Base-by-base conservation (phyloP, 2,113 vertebrate species). In the Brachirus orientalis region DNA sequence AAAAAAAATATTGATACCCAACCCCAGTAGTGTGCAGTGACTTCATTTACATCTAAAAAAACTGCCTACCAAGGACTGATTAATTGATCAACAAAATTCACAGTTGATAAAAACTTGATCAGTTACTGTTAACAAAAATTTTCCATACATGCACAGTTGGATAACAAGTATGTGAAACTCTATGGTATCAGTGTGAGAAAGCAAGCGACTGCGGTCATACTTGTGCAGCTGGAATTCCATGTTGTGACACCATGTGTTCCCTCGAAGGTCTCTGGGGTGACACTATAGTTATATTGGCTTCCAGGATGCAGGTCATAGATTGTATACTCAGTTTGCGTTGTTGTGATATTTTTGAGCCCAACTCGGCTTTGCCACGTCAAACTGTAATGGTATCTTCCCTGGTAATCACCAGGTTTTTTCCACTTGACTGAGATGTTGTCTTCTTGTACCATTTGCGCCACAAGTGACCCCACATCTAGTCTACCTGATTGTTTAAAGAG, bases 281-380 rank as follows among this genome's bases (percentile, higher is more conserved):
- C 90, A 2, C 0, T 52, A 1, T 94, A 65, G 0, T 14, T 55
- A 51, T 94, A 94, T 1, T 0, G 1, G 0, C 50, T 88, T 33
- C 95, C 95, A 33, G 94, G 82, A 11, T 0, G 55, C 48, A 96
- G 79, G 0, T 4, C 0, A 0, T 0, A 0, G 17, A 94, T 35
- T 0, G 0, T 13, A 40, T 19, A 20, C 0, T 0, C 1, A 0
- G 10, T 13, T 0, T 12, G 6, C 1, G 7, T 0, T 5, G 4
- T 8, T 22, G 0, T 50, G 28, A 0, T 0, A 18, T 18, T 14
- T 0, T 0, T 4, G 8, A 0, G 0, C 2, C 1, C 7, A 17
- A 62, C 3, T 16, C 19, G 18, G 17, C 35, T 11, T 16, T 19
- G 4, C 84, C 73, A 82, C n/a, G 55, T 66, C 44, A 92, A 9